A percentile compares a stretch with the other conserved stretches of the same genome.
Conservation (phyloP, 2,888 invertebrate species). For the Melitaea athalia region DNA sequence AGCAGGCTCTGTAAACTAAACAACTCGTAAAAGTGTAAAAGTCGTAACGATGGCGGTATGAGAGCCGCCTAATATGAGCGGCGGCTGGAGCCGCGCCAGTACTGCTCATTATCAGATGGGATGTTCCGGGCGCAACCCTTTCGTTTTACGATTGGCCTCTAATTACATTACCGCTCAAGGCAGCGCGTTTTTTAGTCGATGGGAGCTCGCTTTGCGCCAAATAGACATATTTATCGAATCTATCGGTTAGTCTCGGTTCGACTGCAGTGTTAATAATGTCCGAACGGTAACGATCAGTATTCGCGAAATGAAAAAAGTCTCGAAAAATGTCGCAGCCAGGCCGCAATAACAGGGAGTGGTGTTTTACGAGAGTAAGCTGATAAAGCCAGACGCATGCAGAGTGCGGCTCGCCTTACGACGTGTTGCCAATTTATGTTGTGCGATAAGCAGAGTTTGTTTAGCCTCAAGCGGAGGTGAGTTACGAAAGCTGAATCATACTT, state of each 20-base stretch:
- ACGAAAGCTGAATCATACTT: conserved; percentile 60
- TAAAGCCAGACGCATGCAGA: conserved; percentile 67
- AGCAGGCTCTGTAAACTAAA: conserved; percentile 76
- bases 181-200: conserved; percentile 73
- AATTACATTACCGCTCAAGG: conserved; percentile 79
- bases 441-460: conserved; percentile 80
- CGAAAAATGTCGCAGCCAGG: conserved; percentile 67
- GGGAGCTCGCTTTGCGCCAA: conserved; percentile 68
- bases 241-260: conserved; percentile 54
- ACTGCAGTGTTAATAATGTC: conserved; percentile 55
- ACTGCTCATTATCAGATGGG: conserved; percentile 81
- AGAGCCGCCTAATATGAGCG: conserved; percentile 77
- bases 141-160: conserved; percentile 82
- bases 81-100: conserved; percentile 78
- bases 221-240: conserved; percentile 73
- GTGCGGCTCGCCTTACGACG: conserved; percentile 78
- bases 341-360: conserved; percentile 74
- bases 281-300: conserved; percentile 44
- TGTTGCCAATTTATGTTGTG: conserved; percentile 80
- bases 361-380: conserved; percentile 78
- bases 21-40: conserved; percentile 83
- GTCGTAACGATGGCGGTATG: conserved; percentile 78
- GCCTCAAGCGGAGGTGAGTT: conserved; percentile 68
- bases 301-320: conserved; percentile 76
- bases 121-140: conserved; percentile 73